These are phyloP conservation scores for Trematocara variabile DNA, from an alignment of 2,113 vertebrate species.

Conservation along the genomic window DNA sequence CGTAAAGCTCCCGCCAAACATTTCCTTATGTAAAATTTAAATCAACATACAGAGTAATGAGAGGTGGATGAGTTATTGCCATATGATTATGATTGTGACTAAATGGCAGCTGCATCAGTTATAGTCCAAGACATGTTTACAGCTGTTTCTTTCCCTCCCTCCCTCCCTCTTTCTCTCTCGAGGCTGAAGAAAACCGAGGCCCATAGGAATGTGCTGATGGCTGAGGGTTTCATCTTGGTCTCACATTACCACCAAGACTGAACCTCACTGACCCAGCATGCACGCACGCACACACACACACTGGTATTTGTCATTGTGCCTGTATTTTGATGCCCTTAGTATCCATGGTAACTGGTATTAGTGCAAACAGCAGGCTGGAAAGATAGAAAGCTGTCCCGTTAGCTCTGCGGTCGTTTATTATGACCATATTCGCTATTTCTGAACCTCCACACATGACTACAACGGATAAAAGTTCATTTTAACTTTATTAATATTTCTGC, in stretches of 20 bases:
- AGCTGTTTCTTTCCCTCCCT: not conserved
- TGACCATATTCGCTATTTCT: not conserved
- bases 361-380: slow-evolving; percentile 45
- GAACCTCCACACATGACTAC: not conserved
- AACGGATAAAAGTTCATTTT: not conserved
- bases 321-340: slow-evolving; percentile 62
- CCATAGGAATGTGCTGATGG: slow-evolving; percentile 76
- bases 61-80: not conserved
- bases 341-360: slow-evolving; percentile 45
- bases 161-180: slow-evolving; percentile 11
- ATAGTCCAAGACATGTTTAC: slow-evolving; percentile 41
- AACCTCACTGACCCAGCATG: slow-evolving; percentile 66
- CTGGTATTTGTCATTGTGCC: slow-evolving; percentile 58
- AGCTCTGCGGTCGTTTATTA: slow-evolving; percentile 6
- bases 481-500: not conserved
- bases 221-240: slow-evolving; percentile 59
- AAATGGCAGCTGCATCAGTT: not conserved
- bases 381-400: slow-evolving; percentile 59
- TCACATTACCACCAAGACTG: slow-evolving; percentile 68
- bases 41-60: not conserved
- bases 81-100: not conserved
- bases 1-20: not conserved
- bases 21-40: slow-evolving; percentile 4
- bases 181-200: slow-evolving; percentile 50
- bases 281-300: not conserved